A percentile compares a stretch with the other conserved stretches of the same genome.
Conservation (phyloP, 2,113 vertebrate species). For the Microtus pennsylvanicus region DNA sequence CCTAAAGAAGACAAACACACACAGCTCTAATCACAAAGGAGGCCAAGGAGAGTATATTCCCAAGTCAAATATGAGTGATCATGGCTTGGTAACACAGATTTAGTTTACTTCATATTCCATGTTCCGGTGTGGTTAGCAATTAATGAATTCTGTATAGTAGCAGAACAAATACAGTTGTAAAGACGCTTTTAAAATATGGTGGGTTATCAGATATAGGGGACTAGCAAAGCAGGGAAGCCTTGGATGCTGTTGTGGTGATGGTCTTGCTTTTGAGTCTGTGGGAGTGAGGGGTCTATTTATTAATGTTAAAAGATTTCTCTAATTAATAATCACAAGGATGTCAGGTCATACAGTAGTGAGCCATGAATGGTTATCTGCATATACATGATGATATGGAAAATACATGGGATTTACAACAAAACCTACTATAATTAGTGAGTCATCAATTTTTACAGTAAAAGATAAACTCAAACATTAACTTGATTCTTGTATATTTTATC, state of each 20-base stretch:
- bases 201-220: not conserved
- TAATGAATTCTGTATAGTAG: not conserved
- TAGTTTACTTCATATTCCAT: not conserved
- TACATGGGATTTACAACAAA: not conserved
- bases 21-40: not conserved
- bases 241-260: not conserved
- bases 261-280: not conserved
- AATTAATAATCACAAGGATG: not conserved
- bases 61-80: not conserved
- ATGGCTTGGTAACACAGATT: not conserved
- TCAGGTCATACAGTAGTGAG: not conserved
- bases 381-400: slow-evolving; percentile 2
- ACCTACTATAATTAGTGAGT: not conserved
- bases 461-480: slow-evolving; percentile 22
- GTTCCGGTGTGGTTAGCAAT: not conserved
- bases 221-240: not conserved
- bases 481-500: not conserved
- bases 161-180: not conserved
- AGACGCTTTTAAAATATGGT: not conserved
- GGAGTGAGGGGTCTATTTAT: not conserved
- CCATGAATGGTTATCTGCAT: not conserved
- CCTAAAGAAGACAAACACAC: not conserved
- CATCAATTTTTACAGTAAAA: not conserved
- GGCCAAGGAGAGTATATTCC: not conserved
- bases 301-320: not conserved